phyloP scores from a whole-genome alignment of 92 coral and sea anemone species.

The Siderastrea siderea region DNA sequence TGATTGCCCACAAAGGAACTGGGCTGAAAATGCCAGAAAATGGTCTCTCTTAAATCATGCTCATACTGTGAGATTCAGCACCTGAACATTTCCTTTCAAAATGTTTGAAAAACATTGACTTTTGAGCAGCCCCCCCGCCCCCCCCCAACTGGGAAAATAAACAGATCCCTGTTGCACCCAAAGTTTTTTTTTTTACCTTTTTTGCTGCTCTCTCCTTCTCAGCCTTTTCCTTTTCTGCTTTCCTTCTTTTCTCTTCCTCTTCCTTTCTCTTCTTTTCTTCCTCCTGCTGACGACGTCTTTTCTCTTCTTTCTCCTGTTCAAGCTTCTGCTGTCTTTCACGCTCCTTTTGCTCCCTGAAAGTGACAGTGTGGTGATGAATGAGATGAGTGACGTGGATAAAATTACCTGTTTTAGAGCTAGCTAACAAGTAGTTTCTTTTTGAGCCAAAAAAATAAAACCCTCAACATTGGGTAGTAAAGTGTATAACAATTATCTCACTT shows the following conservation, averaged over 20 bases:
- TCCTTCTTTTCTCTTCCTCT: constrained; percentile 93
- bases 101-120: too few relatives aligned
- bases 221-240: constrained; percentile 92
- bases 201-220: constrained; percentile 90
- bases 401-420: too few relatives aligned
- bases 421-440: neutral
- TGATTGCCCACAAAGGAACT: neutral
- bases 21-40: neutral
- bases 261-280: constrained; percentile 93
- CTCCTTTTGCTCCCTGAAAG: constrained; percentile 91
- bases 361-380: neutral
- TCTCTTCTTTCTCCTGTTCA: constrained; percentile 94
- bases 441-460: neutral
- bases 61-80: too few relatives aligned
- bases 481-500: constrained; percentile 76
- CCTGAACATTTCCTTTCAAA: too few relatives aligned
- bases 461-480: too few relatives aligned
- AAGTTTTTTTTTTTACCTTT: constrained; percentile 58
- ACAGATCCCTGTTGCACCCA: neutral
- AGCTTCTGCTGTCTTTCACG: constrained; percentile 92
- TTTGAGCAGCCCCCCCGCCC: too few relatives aligned
- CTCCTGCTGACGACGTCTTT: constrained; percentile 90
- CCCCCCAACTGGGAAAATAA: too few relatives aligned
- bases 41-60: too few relatives aligned
- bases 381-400: too few relatives aligned